Percentiles rank a stretch among this genome's conserved stretches.
These are phyloP conservation scores for Volucella inanis DNA, from an alignment of 2,888 invertebrate genomes.

Conservation along the genomic window DNA sequence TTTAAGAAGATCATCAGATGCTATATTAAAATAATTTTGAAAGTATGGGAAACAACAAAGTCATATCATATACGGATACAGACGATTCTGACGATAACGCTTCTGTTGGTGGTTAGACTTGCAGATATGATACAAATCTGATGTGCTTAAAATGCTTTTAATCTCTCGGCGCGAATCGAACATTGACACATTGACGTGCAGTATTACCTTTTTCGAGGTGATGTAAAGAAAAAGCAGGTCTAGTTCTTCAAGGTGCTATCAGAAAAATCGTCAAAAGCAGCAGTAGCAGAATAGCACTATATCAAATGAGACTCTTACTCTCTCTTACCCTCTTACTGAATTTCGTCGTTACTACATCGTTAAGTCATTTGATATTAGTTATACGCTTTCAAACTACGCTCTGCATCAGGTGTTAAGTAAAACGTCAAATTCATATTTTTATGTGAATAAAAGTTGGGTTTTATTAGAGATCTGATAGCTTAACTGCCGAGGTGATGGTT, in stretches of 20 bases:
- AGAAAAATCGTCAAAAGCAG: background rate
- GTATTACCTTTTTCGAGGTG: constrained; percentile 19
- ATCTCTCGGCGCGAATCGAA: constrained; percentile 23
- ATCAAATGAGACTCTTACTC: no score
- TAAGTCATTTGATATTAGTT: no score
- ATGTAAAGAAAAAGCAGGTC: constrained; percentile 2
- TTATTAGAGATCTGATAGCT: no score
- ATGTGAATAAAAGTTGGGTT: no score
- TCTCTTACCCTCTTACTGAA: no score
- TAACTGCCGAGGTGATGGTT: no score
- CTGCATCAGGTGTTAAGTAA: no score
- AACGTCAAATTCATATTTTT: no score
- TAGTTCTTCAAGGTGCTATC: constrained; percentile 3
- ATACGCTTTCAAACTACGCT: no score
- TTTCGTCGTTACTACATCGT: no score
- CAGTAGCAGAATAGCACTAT: no score
- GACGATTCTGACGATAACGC: constrained; percentile 6
- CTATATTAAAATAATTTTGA: constrained; percentile 19
- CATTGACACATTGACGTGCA: constrained; percentile 32
- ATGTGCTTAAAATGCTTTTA: constrained; percentile 38
- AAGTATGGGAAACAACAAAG: constrained; percentile 17
- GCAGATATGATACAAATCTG: constrained; percentile 26
- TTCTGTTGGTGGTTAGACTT: constrained; percentile 2
- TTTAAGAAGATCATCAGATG: background rate
- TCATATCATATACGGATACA: constrained; percentile 12